Conservation (phyloP, 2,113 vertebrate genomes). For the Tichodroma muraria region DNA sequence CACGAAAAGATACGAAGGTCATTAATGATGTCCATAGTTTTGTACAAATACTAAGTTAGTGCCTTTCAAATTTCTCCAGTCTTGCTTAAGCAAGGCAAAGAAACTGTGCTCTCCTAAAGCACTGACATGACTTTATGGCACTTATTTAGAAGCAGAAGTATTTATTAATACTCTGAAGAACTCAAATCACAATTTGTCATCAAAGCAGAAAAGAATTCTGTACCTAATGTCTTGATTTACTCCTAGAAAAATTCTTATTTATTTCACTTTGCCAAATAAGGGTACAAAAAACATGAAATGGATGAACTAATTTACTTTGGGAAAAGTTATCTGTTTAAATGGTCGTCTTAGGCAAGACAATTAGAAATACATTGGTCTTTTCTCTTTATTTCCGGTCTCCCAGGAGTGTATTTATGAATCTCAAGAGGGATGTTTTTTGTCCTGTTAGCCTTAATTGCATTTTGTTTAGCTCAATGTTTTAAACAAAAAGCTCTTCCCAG, state of each 20-base stretch:
- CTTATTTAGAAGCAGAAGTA: neutral
- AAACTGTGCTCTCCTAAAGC: neutral
- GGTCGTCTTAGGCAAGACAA: neutral
- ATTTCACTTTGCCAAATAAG: neutral
- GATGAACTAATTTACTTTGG: neutral
- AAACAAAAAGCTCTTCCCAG: slow-evolving; percentile 39
- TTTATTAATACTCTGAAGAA: neutral
- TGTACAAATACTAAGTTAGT: neutral
- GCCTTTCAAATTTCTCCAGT: neutral
- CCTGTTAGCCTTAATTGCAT: slow-evolving; percentile 49
- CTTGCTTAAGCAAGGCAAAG: neutral
- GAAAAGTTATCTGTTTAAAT: slow-evolving; percentile 31
- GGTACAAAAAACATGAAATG: neutral
- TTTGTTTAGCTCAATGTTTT: slow-evolving; percentile 44
- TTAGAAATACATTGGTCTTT: slow-evolving; percentile 32
- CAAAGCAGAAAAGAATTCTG: neutral
- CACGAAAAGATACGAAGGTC: neutral
- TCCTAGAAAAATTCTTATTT: neutral
- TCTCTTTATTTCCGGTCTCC: slow-evolving; percentile 20
- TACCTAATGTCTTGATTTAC: neutral
- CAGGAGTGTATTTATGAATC: slow-evolving; percentile 32
- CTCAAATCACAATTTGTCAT: neutral
- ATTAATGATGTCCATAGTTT: neutral
- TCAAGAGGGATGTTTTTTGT: slow-evolving; percentile 34
- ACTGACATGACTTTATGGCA: neutral